Base-by-base conservation (phyloP, 2,113 vertebrate species). In the Limnothrissa miodon region DNA sequence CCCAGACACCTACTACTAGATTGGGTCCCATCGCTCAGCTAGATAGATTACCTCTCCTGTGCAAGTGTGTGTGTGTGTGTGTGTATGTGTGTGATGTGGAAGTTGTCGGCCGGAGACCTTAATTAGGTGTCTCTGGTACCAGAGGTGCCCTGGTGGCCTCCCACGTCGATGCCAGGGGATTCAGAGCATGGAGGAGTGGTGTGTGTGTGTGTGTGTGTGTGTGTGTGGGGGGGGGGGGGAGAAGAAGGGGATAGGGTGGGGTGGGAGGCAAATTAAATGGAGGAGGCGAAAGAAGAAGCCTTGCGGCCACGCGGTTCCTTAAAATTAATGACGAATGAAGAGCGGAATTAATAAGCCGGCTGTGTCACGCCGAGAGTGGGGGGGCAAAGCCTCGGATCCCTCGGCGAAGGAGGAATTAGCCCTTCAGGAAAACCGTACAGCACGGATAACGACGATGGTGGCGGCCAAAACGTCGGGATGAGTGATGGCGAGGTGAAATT, bases 291-390 rank as follows among this genome's bases (percentile, higher is more conserved):
- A 36, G 25, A 36, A 39, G n/a, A n/a, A n/a, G n/a, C 62, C 79
- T 39, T 5, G 15, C 48, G 6, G 46, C 83, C 33, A 15, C 13
- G 42, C 39, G 82, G 78, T 82, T 81, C 39, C 83, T 59, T 62
- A 66, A 85, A 83, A 88, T 85, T 85, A 88, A 88, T 88, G 82
- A 87, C 83, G n/a, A 79, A 56, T 81, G 44, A 83, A 81, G 70
- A 83, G 59, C 45, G 33, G 66, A 81, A 82, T 87, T 82, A 83
- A 81, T 74, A 29, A 56, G 39, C 81, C 66, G 13, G 10, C 13
- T 44, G 5, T 81, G 51, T 74, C 39, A 29, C 19, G 78, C 39
- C 25, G 39, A 80, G 59, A 45, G 44, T 19, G 25, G 66, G 66
- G 66, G 66, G 66, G 29, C 25, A 11, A 29, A 33, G 15, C 66